A percentile compares a stretch with the other conserved stretches of the same genome.
Evolutionary conservation across 2,113 vertebrate species (phyloP).

Genomic region (Peromyscus maniculatus): DNA sequence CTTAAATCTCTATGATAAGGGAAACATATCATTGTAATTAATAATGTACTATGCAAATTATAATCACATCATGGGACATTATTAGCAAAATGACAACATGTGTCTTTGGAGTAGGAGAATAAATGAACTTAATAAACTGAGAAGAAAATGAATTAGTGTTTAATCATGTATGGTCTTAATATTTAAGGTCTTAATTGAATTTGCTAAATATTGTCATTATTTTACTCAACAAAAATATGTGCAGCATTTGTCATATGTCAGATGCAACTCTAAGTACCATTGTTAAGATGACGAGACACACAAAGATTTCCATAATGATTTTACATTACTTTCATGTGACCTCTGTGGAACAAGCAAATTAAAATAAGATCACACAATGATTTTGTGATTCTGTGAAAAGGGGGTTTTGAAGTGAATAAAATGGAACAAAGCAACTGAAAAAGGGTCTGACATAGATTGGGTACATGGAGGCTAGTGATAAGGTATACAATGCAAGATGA

Average conservation of each 20-base stretch:
- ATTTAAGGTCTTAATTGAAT: constrained; percentile 42
- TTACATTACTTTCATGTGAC: neutral
- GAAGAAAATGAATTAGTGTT: neutral
- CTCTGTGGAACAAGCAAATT: neutral
- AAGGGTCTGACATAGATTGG: neutral
- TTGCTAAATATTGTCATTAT: constrained; percentile 45
- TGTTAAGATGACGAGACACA: no score
- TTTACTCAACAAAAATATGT: constrained; percentile 19
- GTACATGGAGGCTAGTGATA: neutral
- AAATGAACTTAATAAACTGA: constrained; percentile 41
- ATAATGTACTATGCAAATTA: neutral
- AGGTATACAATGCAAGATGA: neutral
- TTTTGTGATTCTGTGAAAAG: no score
- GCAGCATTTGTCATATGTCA: neutral
- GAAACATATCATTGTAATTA: neutral
- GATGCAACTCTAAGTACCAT: neutral
- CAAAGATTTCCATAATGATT: neutral
- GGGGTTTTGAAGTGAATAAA: neutral
- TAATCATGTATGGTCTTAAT: constrained; percentile 20
- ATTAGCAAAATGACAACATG: neutral
- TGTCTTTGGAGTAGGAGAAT: neutral
- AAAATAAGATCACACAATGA: neutral
- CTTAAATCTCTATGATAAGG: neutral
- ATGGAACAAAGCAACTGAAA: neutral
- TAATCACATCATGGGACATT: neutral